Base-by-base conservation (phyloP, 2,888 invertebrate species). In the Brachyptera risi region DNA sequence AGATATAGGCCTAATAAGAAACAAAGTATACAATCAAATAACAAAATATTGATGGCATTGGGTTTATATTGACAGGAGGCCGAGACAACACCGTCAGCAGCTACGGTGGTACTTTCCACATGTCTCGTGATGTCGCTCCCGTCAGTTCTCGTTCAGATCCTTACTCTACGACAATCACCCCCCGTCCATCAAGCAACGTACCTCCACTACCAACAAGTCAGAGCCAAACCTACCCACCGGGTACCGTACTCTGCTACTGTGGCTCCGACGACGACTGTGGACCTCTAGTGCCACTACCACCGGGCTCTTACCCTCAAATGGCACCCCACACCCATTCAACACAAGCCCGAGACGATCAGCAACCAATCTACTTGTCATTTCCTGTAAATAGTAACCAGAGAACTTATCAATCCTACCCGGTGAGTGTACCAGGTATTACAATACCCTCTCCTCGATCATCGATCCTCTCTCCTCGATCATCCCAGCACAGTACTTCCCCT, bases 81-180 rank as follows among this genome's bases (percentile, higher is more conserved):
- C n/a, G n/a, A n/a, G n/a, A n/a, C n/a, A 5, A 17, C 7, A 11
- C 9, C 13, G 37, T 56, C 7, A 35, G 56, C 3, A 65, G 68
- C 5, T 68, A 69, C 40, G 71, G 70, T n/a, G 70, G 70, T 9
- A 70, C 70, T 0, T 70, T 71, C 57, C 68, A 68, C 40, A 66
- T 71, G 15, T 69, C 69, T 5, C 68, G 65, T 58, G 68, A 70
- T 5, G 59, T 59, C 15, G 63, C 66, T 5, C 70, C 70, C 7
- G 4, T 54, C 19, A 47, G 23, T 4, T 47, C 23, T 19, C 27
- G 7, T 4, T 51, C 50, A 1, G n/a, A n/a, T n/a, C 31, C 31
- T 5, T 31, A 5, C 31, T 11, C 31, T 5, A 31, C 21, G 19
- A 21, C 1, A 13, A 17, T 9, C 35, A 37, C 11, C 11, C 37